A percentile compares a stretch with the other conserved stretches of the same genome.
Conservation (phyloP, 2,113 vertebrate species). For the Phalacrocorax carbo region DNA sequence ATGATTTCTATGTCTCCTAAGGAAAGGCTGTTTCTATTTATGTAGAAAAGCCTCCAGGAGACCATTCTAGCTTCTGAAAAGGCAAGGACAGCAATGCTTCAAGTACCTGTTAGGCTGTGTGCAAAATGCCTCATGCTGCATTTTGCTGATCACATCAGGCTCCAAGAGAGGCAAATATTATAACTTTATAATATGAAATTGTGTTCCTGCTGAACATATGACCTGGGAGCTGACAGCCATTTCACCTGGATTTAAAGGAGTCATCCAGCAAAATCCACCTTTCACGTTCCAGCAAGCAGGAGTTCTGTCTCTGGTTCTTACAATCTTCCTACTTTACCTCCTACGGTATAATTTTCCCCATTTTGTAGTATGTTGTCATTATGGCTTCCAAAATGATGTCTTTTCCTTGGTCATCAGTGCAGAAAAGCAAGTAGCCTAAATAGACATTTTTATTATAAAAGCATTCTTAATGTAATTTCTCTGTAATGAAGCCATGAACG, state of each 20-base stretch:
- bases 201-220: background rate
- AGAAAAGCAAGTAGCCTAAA: background rate
- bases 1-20: conserved; percentile 3
- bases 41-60: background rate
- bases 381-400: background rate
- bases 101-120: background rate
- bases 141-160: background rate
- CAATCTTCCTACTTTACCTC: background rate
- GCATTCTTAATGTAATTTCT: background rate
- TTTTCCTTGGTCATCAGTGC: background rate
- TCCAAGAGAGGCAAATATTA: background rate
- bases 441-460: background rate
- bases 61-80: background rate
- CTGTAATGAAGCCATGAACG: background rate
- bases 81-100: background rate
- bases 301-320: background rate
- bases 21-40: conserved; percentile 10
- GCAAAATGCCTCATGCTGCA: background rate
- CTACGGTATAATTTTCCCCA: background rate
- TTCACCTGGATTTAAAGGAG: background rate
- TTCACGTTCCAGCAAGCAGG: background rate
- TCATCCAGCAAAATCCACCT: background rate
- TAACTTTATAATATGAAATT: background rate
- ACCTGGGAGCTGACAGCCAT: background rate
- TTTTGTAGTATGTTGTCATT: background rate